Conservation (phyloP, 1,140 invertebrate genomes). For the Drosophila kepulauana region DNA sequence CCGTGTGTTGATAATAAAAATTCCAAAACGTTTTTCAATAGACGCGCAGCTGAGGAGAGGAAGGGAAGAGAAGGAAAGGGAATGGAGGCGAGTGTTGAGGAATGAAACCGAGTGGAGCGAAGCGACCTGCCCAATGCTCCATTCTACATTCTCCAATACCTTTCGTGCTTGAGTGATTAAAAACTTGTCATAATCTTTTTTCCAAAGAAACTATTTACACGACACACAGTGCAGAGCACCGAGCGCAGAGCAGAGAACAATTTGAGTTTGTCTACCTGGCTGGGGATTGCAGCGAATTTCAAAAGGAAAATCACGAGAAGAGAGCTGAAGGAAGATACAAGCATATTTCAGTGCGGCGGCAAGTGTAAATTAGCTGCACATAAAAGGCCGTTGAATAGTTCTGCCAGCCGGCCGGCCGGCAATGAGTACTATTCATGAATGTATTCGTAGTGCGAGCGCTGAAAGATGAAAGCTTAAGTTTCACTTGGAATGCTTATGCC, state of each 20-base stretch:
- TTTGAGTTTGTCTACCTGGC: constrained; percentile 24
- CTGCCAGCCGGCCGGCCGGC: neutral
- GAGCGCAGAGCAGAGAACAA: constrained; percentile 32
- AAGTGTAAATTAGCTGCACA: constrained; percentile 73
- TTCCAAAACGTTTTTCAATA: constrained; percentile 82
- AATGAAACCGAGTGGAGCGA: neutral
- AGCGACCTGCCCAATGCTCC: constrained; percentile 8
- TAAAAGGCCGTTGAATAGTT: constrained; percentile 48
- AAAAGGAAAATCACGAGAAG: constrained; percentile 68
- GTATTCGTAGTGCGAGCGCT: constrained; percentile 26
- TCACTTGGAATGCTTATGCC: constrained; percentile 37
- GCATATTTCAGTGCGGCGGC: constrained; percentile 48
- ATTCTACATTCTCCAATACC: constrained; percentile 6
- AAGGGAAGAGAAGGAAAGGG: no score
- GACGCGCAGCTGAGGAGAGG: constrained; percentile 4
- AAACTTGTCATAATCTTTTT: constrained; percentile 81
- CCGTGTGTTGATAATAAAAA: constrained; percentile 72
- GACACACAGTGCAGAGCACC: constrained; percentile 2
- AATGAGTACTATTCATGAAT: constrained; percentile 8
- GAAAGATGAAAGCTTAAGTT: constrained; percentile 50
- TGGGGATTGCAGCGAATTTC: constrained; percentile 47
- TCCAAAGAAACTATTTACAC: constrained; percentile 79
- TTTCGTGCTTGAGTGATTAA: constrained; percentile 63
- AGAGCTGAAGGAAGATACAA: constrained; percentile 36
- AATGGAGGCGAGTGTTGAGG: neutral